These are phyloP conservation scores for Corydoras sp. DNA, from an alignment of 2,113 vertebrate genomes.

Conservation along the genomic window DNA sequence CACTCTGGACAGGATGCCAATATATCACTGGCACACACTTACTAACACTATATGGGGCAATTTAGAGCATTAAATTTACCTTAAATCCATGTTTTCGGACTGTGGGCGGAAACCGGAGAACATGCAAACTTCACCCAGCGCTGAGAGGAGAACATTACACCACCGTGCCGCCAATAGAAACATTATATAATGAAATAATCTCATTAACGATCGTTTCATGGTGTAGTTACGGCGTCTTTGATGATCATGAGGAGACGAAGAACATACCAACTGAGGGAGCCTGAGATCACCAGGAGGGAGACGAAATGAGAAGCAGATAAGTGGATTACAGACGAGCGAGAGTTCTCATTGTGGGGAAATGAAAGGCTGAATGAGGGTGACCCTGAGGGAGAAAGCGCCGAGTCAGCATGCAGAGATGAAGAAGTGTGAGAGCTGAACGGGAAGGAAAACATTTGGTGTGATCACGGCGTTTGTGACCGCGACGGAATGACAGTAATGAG, in stretches of 20 bases:
- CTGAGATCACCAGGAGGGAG: not conserved
- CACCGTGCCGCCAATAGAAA: too few relatives aligned
- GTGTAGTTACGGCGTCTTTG: too few relatives aligned
- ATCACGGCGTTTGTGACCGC: not conserved
- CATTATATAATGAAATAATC: too few relatives aligned
- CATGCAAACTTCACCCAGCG: too few relatives aligned
- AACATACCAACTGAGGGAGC: not conserved
- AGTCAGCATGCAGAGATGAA: not conserved
- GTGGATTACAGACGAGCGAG: not conserved
- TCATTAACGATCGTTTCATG: too few relatives aligned
- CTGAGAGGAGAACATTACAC: too few relatives aligned
- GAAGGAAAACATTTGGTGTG: not conserved
- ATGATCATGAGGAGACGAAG: not conserved
- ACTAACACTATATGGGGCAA: too few relatives aligned
- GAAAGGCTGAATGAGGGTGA: not conserved
- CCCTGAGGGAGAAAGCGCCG: slow-evolving; percentile 7
- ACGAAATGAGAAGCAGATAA: not conserved
- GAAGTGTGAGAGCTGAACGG: not conserved
- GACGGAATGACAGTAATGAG: not conserved
- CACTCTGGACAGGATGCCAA: too few relatives aligned
- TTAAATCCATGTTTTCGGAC: too few relatives aligned
- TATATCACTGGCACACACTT: too few relatives aligned
- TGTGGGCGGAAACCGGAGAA: too few relatives aligned
- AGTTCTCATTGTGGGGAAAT: not conserved
- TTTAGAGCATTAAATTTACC: too few relatives aligned